These are phyloP conservation scores for Hemicordylus capensis DNA, from an alignment of 2,113 vertebrate species.

Conservation along the genomic window DNA sequence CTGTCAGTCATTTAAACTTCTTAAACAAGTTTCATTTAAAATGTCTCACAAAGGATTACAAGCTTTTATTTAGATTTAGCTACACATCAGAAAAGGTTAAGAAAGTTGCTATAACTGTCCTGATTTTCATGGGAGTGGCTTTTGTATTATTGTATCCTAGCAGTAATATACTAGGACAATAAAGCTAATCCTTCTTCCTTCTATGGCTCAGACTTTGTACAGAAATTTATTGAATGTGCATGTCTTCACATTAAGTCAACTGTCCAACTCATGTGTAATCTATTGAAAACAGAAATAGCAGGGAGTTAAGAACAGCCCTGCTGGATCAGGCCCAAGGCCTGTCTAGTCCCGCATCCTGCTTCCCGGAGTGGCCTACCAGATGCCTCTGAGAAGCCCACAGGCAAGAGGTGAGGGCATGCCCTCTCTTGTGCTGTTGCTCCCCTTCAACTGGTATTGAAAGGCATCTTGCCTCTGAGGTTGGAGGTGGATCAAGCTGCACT, in stretches of 20 bases:
- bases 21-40: neutral
- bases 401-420: too few species aligned
- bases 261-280: slow-evolving; percentile 41
- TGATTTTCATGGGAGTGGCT: slow-evolving; percentile 31
- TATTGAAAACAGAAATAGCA: slow-evolving; percentile 15
- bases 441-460: too few species aligned
- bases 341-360: too few species aligned
- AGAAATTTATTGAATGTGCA: rapidly evolving
- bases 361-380: too few species aligned
- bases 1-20: too few species aligned
- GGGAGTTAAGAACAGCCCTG: rapidly evolving
- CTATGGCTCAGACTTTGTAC: slow-evolving; percentile 49
- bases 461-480: too few species aligned
- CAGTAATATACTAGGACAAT: slow-evolving; percentile 12
- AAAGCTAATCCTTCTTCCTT: neutral
- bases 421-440: too few species aligned
- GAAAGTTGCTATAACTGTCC: slow-evolving; percentile 51
- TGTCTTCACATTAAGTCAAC: slow-evolving; percentile 27
- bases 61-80: neutral
- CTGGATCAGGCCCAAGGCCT: too few species aligned
- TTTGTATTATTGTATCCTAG: neutral
- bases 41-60: rapidly evolving
- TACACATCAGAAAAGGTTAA: neutral
- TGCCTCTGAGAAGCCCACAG: too few species aligned
- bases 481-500: neutral